Conservation (phyloP, 2,797 vertebrate genomes). For the Benthosema pterotum region DNA sequence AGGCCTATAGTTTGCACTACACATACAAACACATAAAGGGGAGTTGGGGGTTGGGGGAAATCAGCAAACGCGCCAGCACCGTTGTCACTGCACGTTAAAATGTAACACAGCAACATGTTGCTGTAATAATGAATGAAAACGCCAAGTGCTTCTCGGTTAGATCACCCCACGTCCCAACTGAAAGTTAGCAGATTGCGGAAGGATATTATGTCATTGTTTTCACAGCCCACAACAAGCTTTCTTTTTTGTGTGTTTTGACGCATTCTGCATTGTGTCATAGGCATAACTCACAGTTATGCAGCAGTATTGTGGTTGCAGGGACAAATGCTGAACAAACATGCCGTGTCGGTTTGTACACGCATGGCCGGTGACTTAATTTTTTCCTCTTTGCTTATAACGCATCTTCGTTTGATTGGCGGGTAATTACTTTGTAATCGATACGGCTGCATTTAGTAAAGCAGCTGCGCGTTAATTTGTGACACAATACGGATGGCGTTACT, state of each 20-base stretch:
- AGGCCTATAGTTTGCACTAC: too few relatives aligned
- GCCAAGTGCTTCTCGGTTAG: constrained; percentile 17
- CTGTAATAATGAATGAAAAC: neutral
- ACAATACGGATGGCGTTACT: constrained; percentile 1
- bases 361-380: neutral
- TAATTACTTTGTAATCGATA: constrained; percentile 8
- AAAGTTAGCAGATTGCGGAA: constrained; percentile 32
- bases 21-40: too few relatives aligned
- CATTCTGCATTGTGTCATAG: constrained; percentile 37
- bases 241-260: too few relatives aligned
- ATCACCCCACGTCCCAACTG: constrained; percentile 16
- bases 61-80: neutral
- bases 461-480: constrained; percentile 17
- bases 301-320: neutral
- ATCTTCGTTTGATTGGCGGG: neutral
- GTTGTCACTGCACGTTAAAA: neutral
- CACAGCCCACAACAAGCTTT: constrained; percentile 21
- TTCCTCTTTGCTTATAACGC: constrained; percentile 3
- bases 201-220: constrained; percentile 35
- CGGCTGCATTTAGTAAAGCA: constrained; percentile 11
- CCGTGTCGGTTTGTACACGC: neutral
- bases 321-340: constrained; percentile 14
- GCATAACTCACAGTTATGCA: constrained; percentile 3
- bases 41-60: too few relatives aligned
- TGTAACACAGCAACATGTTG: neutral